Evolutionary conservation across 2,113 vertebrate genomes (phyloP).

Genomic region (Coptodon bakossiorum): DNA sequence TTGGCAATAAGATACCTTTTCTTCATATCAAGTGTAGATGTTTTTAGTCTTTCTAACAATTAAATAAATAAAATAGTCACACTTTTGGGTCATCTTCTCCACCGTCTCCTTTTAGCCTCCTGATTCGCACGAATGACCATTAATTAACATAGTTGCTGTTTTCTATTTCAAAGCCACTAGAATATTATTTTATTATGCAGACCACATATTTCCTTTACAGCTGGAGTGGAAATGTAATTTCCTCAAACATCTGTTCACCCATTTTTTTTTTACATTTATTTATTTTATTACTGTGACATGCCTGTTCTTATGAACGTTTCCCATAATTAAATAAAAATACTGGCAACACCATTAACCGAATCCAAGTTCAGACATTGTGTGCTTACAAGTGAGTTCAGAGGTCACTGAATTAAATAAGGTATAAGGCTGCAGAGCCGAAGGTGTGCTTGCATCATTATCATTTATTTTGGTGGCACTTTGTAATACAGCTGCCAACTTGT

Average conservation of each 20-base stretch:
- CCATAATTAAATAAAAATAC: neutral
- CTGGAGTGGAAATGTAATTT: slow-evolving; percentile 76
- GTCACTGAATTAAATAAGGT: neutral
- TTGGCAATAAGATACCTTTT: neutral
- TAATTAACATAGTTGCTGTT: neutral
- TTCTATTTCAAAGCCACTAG: neutral
- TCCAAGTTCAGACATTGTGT: neutral
- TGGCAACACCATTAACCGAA: neutral
- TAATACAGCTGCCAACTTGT: neutral
- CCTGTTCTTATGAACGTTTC: neutral
- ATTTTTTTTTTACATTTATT: neutral
- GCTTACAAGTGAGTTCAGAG: neutral
- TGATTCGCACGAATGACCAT: neutral
- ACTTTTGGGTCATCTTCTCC: neutral
- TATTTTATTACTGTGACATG: neutral
- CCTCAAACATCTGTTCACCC: slow-evolving; percentile 85
- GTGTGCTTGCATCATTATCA: neutral
- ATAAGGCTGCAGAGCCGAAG: neutral
- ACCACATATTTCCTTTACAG: slow-evolving; percentile 83
- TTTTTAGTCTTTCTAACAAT: neutral
- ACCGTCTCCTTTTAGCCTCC: neutral
- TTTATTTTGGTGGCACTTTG: neutral
- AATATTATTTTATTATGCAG: slow-evolving; percentile 79
- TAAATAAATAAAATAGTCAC: neutral
- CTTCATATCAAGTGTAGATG: neutral